A percentile compares a stretch with the other conserved stretches of the same genome.
Conservation (phyloP, 2,113 vertebrate genomes). For the Argyrosomus japonicus region DNA sequence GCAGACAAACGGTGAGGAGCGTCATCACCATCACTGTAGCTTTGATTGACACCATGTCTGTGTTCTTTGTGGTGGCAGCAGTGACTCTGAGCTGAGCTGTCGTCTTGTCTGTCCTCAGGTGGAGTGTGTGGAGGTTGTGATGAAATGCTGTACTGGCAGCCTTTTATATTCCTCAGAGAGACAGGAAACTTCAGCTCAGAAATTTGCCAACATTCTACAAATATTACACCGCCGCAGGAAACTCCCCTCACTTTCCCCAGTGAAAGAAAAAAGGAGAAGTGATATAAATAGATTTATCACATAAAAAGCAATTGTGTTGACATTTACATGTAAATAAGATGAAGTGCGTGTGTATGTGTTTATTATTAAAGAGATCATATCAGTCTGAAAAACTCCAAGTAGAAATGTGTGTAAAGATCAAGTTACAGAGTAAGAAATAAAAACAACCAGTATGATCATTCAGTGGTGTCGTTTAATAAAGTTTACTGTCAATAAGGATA, state of each 20-base stretch:
- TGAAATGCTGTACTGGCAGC: not conserved
- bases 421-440: not conserved
- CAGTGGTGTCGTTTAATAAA: not conserved
- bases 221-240: not conserved
- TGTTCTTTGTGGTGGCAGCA: conserved; percentile 14
- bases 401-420: not conserved
- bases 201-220: not conserved
- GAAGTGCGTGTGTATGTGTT: not conserved
- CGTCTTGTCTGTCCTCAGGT: conserved; percentile 22
- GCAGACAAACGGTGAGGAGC: conserved; percentile 48
- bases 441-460: not conserved
- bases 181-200: conserved; percentile 1
- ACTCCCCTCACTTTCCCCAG: conserved; percentile 12
- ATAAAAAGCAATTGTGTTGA: not conserved
- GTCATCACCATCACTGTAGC: conserved; percentile 28
- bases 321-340: not conserved
- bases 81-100: conserved; percentile 40
- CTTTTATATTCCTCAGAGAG: conserved; percentile 39
- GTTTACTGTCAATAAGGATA: not conserved
- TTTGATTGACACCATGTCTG: conserved; percentile 70
- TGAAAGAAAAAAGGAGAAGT: not conserved
- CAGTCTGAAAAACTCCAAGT: not conserved
- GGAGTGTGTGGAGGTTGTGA: conserved; percentile 27
- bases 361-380: not conserved
- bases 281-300: not conserved